Evolutionary conservation across 2,888 invertebrate species (phyloP).

Genomic region (Sericinus montela): DNA sequence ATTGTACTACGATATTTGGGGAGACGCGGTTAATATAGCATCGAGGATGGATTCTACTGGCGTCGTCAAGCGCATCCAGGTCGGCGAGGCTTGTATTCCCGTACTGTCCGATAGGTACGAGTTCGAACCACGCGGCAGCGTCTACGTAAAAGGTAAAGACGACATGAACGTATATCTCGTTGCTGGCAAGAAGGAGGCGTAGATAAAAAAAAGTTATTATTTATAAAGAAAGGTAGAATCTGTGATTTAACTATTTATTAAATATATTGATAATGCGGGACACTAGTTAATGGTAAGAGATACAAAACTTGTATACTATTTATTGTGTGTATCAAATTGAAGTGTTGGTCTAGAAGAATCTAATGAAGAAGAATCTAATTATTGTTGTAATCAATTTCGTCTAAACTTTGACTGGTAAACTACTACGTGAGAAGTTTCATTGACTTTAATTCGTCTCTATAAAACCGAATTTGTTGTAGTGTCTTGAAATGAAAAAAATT

Average conservation of each 20-base stretch:
- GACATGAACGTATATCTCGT: constrained; percentile 94
- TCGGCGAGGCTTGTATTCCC: constrained; percentile 86
- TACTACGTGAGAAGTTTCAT: constrained; percentile 8
- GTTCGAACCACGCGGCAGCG: constrained; percentile 95
- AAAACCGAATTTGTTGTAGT: no score
- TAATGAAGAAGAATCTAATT: constrained; percentile 48
- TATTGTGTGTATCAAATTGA: constrained; percentile 36
- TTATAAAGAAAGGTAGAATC: constrained; percentile 63
- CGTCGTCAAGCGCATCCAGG: constrained; percentile 89
- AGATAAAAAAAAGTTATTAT: constrained; percentile 35
- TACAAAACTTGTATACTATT: constrained; percentile 29
- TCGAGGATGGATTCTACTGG: constrained; percentile 99
- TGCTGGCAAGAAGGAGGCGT: constrained; percentile 73
- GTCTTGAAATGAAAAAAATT: no score
- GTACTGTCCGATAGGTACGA: constrained; percentile 87
- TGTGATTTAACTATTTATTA: constrained; percentile 61
- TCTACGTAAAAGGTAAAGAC: constrained; percentile 98
- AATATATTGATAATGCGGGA: constrained; percentile 26
- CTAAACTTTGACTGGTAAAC: constrained; percentile 23
- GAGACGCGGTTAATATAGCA: constrained; percentile 98
- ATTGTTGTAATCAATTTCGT: constrained; percentile 46
- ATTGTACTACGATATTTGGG: constrained; percentile 98
- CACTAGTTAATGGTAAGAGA: constrained; percentile 26
- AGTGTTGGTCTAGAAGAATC: constrained; percentile 32
- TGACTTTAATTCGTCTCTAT: background rate